A percentile compares a stretch with the other conserved stretches of the same genome.
Conservation (phyloP, 2,797 vertebrate genomes). For the Rhinatrema bivittatum region DNA sequence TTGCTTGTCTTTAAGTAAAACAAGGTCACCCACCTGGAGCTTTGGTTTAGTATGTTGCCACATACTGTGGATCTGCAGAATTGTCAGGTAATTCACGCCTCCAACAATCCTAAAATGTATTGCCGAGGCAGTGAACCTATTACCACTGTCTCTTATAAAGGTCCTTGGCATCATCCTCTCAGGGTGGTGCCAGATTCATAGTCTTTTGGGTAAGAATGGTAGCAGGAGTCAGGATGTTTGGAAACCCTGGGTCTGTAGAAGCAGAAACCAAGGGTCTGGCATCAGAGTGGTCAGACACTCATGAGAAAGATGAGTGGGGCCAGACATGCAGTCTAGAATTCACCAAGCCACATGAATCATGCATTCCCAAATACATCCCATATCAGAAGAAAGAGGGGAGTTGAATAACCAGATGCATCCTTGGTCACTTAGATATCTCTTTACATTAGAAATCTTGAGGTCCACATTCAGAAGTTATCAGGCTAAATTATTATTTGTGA, state of each 20-base stretch:
- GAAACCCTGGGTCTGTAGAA: neutral
- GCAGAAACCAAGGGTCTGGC: neutral
- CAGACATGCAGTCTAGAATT: neutral
- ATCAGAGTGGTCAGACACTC: neutral
- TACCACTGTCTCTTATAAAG: neutral
- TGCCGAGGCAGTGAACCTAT: neutral
- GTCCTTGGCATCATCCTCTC: neutral
- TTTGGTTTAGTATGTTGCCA: no score
- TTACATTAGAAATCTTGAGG: neutral
- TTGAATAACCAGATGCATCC: conserved; percentile 10
- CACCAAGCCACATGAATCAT: neutral
- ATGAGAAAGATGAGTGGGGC: neutral
- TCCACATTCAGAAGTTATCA: no score
- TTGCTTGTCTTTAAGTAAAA: no score
- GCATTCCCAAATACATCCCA: neutral
- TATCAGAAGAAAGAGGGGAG: neutral
- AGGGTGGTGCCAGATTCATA: neutral
- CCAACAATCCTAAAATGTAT: neutral
- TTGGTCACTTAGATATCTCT: neutral
- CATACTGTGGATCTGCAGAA: no score
- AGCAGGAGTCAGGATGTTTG: no score
- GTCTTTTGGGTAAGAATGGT: conserved; percentile 1
- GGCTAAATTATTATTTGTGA: no score
- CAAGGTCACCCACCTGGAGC: no score
- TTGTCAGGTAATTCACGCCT: no score